A percentile compares a stretch with the other conserved stretches of the same genome.
These are phyloP conservation scores for Steromphala cineraria DNA, from an alignment of 2,888 invertebrate genomes.

Conservation along the genomic window DNA sequence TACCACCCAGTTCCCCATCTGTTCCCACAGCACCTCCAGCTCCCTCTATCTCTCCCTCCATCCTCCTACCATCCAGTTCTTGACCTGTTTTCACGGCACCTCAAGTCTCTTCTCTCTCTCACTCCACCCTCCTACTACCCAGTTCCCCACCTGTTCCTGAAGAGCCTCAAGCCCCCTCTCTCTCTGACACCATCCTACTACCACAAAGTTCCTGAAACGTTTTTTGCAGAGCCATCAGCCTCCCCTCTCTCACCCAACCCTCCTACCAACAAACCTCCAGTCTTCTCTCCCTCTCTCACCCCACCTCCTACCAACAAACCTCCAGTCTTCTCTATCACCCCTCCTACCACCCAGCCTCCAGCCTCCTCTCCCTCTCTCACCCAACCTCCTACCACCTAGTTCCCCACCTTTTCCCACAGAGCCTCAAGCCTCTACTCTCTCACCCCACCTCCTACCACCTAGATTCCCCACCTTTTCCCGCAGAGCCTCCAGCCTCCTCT, in stretches of 20 bases:
- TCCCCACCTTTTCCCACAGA: conserved; percentile 60
- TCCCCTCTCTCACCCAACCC: conserved; percentile 65
- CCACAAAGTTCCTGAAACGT: conserved; percentile 47
- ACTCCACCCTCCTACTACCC: conserved; percentile 63
- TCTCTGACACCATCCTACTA: conserved; percentile 56
- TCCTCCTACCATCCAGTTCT: too few species aligned
- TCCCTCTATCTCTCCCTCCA: conserved; percentile 66
- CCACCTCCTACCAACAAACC: conserved; percentile 65
- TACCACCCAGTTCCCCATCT: conserved; percentile 56
- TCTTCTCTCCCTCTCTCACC: conserved; percentile 64
- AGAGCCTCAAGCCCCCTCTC: conserved; percentile 69
- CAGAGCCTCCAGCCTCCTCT: conserved; percentile 67
- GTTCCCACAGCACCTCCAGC: conserved; percentile 66
- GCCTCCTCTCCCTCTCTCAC: conserved; percentile 64
- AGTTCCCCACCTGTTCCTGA: conserved; percentile 60
- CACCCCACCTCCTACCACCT: conserved; percentile 60
- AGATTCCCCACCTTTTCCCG: conserved; percentile 59
- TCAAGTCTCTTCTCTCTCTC: too few species aligned
- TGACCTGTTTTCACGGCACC: too few species aligned
- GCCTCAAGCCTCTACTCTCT: conserved; percentile 68
- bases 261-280: conserved; percentile 58
- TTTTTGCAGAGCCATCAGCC: conserved; percentile 67
- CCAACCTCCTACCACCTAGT: conserved; percentile 45
- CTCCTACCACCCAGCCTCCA: conserved; percentile 68
- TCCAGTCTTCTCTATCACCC: conserved; percentile 66